These are phyloP conservation scores for Clarias gariepinus DNA, from an alignment of 2,113 vertebrate genomes.

Conservation along the genomic window DNA sequence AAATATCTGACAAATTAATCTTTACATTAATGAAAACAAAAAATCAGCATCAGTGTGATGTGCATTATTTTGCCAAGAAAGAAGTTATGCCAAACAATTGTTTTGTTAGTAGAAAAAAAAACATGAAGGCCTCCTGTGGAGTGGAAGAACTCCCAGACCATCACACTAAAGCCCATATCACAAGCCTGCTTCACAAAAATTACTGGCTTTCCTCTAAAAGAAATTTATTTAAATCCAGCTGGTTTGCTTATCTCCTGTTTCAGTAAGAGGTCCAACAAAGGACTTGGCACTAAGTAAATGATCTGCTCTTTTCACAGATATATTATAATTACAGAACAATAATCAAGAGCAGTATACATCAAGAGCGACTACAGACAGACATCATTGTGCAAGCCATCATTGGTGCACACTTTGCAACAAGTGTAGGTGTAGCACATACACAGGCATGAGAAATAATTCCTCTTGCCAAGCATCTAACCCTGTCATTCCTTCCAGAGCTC, in stretches of 20 bases:
- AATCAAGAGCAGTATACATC: neutral
- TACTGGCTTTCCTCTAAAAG: slow-evolving; percentile 11
- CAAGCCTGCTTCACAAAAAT: neutral
- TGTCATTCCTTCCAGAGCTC: neutral
- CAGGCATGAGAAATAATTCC: neutral
- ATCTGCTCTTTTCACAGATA: slow-evolving; percentile 20
- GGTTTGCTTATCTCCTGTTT: neutral
- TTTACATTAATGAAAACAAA: neutral
- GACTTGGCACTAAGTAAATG: slow-evolving; percentile 62
- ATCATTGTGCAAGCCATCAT: neutral
- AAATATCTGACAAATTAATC: neutral
- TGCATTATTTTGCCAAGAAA: slow-evolving; percentile 2
- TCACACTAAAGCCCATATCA: slow-evolving; percentile 13
- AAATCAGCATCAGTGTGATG: neutral
- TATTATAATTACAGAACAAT: slow-evolving; percentile 29
- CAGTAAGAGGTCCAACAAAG: slow-evolving; percentile 43
- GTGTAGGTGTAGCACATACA: neutral
- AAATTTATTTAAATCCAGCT: neutral
- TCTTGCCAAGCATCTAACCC: neutral
- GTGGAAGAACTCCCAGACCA: neutral
- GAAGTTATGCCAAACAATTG: neutral
- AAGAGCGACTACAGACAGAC: neutral
- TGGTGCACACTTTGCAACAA: neutral
- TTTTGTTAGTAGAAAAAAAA: slow-evolving; percentile 20
- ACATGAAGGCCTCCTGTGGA: slow-evolving; percentile 60